Base-by-base conservation (phyloP, 2,797 vertebrate species). In the Carapus acus region DNA sequence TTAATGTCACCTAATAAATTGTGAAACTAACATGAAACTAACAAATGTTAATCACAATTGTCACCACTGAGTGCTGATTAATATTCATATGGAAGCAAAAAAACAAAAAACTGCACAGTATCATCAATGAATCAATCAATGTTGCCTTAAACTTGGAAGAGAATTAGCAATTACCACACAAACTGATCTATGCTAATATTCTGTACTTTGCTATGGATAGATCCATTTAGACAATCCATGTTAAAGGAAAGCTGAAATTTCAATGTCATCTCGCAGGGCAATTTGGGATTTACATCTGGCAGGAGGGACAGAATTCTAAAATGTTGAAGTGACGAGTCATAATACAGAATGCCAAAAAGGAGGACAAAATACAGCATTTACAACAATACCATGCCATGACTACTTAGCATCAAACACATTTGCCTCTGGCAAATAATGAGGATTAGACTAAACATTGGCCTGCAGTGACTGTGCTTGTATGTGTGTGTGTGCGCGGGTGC, bases 401-500 rank as follows among this genome's bases (percentile, higher is more conserved):
- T 31, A 59, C 48, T 65, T 74, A 50, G 58, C 60, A 66, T 43
- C 40, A 39, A 61, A 54, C 47, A 6, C 49, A 0, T 51, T 40
- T 63, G 56, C 67, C 59, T 20, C 11, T 52, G 49, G 69, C 51
- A 49, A 58, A 77, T 67, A 54, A 62, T 60, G 43, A 68, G 49
- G 47, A 59, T 79, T 58, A 66, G 60, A 69, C 54, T 67, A 65
- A 67, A 60, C 58, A 54, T 58, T 56, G 70, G 60, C 45, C 51
- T 58, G 69, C 73, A 45, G 77, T 70, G 51, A 60, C 62, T 73
- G 41, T 42, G 21, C 19, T 61, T 13, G 21, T 36, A 68, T 44
- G 58, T 68, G 60, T 63, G 44, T 46, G 53, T 60, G 53, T 63
- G 42, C 43, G 39, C 20, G 8, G 47, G 49, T 27, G 24, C 9